Evolutionary conservation across 2,888 invertebrate genomes (phyloP).

Genomic region (Noctua pronuba): DNA sequence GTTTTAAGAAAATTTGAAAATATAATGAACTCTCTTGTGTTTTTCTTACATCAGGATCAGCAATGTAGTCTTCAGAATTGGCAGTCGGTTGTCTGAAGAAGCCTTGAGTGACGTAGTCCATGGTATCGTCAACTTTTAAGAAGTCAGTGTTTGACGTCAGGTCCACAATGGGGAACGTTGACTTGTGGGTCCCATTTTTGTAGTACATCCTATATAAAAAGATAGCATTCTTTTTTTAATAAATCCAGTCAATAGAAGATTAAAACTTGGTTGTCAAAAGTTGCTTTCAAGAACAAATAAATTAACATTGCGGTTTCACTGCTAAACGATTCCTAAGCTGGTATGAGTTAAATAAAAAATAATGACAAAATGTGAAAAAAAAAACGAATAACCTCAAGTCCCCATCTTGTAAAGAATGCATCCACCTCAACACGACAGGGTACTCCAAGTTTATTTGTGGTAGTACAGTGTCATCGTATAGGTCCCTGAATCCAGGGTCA

Average conservation of each 20-base stretch:
- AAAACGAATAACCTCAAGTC: conserved; percentile 68
- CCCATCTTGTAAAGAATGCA: conserved; percentile 74
- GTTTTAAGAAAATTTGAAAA: not conserved
- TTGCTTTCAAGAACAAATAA: not conserved
- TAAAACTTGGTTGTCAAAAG: not conserved
- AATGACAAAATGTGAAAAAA: not conserved
- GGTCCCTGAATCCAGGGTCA: conserved; percentile 67
- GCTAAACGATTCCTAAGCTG: not conserved
- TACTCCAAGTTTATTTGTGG: conserved; percentile 73
- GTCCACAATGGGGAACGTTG: conserved; percentile 67
- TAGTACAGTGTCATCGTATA: conserved; percentile 64
- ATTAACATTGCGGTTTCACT: not conserved
- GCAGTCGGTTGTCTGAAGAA: conserved; percentile 70
- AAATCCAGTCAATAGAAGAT: no score
- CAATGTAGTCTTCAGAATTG: conserved; percentile 64
- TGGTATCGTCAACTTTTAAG: conserved; percentile 62
- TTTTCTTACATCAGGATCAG: conserved; percentile 72
- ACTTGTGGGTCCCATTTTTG: conserved; percentile 60
- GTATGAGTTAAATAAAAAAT: not conserved
- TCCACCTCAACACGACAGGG: conserved; percentile 71
- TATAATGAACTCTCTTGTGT: not conserved
- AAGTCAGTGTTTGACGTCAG: conserved; percentile 72
- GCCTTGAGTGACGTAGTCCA: conserved; percentile 71
- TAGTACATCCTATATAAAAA: conserved; percentile 34
- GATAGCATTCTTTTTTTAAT: no score